phyloP scores from a whole-genome alignment of 2,113 vertebrate genomes.

The Tyrannus savana region DNA sequence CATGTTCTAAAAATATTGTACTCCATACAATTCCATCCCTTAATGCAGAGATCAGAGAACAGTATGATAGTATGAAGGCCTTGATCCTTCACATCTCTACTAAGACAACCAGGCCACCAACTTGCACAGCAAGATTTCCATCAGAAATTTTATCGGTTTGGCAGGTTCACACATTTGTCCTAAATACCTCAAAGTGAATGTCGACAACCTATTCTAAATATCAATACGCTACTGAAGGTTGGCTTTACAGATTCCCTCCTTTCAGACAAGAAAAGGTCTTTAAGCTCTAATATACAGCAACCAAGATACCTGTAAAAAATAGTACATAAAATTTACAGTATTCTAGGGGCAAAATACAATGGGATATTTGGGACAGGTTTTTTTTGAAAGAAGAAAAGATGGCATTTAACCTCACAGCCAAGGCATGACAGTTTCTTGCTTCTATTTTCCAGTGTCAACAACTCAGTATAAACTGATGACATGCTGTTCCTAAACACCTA shows the following conservation, averaged over 20 bases:
- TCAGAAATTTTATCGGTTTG: background rate
- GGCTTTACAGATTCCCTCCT: background rate
- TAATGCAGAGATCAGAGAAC: background rate
- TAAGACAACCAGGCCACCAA: background rate
- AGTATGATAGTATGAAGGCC: background rate
- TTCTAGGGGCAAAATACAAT: background rate
- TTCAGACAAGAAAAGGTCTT: background rate
- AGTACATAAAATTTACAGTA: background rate
- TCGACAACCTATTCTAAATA: background rate
- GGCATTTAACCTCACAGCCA: background rate
- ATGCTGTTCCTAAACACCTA: background rate
- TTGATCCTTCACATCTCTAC: background rate
- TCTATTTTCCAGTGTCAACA: background rate
- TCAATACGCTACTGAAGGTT: background rate
- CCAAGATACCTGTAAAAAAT: background rate
- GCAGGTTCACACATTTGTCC: background rate
- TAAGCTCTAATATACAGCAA: background rate
- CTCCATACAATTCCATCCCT: background rate
- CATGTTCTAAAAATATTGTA: background rate
- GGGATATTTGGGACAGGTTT: background rate
- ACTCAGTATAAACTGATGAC: background rate
- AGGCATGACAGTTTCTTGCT: background rate
- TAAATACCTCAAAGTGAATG: background rate
- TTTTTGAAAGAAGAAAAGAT: background rate
- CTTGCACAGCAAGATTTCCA: background rate